Evolutionary conservation across 2,888 invertebrate species (phyloP).

Genomic region (Stenchaetothrips biformis): DNA sequence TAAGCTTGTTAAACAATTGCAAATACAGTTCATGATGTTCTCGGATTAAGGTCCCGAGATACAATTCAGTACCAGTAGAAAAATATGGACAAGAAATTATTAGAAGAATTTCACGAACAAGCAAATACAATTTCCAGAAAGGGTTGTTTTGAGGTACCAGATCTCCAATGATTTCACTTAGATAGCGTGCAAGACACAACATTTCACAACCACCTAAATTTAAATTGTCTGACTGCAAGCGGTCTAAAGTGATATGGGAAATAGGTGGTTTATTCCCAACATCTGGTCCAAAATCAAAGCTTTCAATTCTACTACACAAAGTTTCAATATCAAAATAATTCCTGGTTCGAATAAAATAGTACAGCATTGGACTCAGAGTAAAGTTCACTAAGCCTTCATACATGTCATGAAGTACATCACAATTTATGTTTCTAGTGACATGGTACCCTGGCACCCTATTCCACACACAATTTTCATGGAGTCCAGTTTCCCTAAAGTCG

Average conservation of each 20-base stretch:
- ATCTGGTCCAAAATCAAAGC: constrained; percentile 39
- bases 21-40: constrained; percentile 33
- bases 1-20: constrained; percentile 38
- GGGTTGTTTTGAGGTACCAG: constrained; percentile 38
- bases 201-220: constrained; percentile 39
- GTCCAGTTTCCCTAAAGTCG: constrained; percentile 35
- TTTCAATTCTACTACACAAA: constrained; percentile 38
- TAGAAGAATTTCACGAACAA: too few relatives aligned
- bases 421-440: constrained; percentile 37
- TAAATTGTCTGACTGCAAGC: constrained; percentile 35
- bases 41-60: constrained; percentile 38
- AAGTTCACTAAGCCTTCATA: constrained; percentile 37
- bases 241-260: constrained; percentile 34
- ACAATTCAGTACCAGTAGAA: constrained; percentile 34
- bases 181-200: constrained; percentile 38
- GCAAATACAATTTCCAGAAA: constrained; percentile 33
- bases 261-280: constrained; percentile 36
- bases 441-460: constrained; percentile 39
- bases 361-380: constrained; percentile 30
- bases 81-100: too few relatives aligned
- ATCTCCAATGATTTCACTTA: too few relatives aligned
- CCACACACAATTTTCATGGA: too few relatives aligned
- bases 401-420: constrained; percentile 40
- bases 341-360: constrained; percentile 34
- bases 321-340: constrained; percentile 37